A percentile compares a stretch with the other conserved stretches of the same genome.
These are phyloP conservation scores for Spilarctia lutea DNA, from an alignment of 2,888 invertebrate species.

Conservation along the genomic window DNA sequence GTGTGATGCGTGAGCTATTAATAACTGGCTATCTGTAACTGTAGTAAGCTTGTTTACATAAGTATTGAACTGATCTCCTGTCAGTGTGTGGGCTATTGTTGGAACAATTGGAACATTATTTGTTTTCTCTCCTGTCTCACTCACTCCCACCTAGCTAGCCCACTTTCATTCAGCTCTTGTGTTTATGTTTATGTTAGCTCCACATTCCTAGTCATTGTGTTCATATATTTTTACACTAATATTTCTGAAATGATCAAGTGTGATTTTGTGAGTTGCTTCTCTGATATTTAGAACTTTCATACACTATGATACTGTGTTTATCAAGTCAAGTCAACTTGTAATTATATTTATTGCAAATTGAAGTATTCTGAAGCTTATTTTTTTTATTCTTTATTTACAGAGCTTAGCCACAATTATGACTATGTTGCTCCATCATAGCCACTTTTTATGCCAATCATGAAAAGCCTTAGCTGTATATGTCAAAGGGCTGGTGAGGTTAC, in stretches of 20 bases:
- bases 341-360: too few species aligned
- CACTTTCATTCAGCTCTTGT: slow-evolving; percentile 13
- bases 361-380: too few species aligned
- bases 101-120: slow-evolving; percentile 58
- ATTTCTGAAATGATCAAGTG: background rate
- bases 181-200: slow-evolving; percentile 16
- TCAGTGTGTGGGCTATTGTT: slow-evolving; percentile 40
- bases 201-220: slow-evolving; percentile 14
- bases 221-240: background rate
- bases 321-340: too few species aligned
- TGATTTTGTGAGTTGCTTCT: background rate
- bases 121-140: slow-evolving; percentile 47
- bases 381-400: too few species aligned
- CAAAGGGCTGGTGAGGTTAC: too few species aligned
- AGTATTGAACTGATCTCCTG: background rate
- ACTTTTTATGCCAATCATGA: too few species aligned
- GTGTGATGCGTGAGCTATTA: slow-evolving; percentile 29
- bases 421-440: too few species aligned
- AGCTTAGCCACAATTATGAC: too few species aligned
- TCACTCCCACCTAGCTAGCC: background rate
- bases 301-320: too few species aligned
- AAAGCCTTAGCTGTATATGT: too few species aligned
- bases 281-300: too few species aligned
- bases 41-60: slow-evolving; percentile 51
- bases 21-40: slow-evolving; percentile 25